phyloP scores from a whole-genome alignment of 2,888 invertebrate genomes.

The Sesamia inferens region DNA sequence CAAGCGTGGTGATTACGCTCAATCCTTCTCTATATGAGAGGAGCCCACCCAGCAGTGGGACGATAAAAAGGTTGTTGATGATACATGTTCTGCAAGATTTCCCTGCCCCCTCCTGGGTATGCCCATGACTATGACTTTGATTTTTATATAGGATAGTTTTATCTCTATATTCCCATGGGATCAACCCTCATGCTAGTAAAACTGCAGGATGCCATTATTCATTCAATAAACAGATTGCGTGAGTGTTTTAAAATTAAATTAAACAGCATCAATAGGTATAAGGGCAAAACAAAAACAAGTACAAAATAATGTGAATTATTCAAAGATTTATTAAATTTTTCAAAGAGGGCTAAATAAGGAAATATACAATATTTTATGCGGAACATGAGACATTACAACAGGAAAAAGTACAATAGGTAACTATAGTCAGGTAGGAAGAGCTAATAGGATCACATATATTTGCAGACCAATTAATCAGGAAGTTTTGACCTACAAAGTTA shows the following conservation, averaged over 20 bases:
- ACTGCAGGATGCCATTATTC: not conserved
- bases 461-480: slow-evolving; percentile 24
- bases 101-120: too few relatives aligned
- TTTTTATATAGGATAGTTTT: not conserved
- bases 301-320: not conserved
- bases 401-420: slow-evolving; percentile 33
- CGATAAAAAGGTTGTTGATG: too few relatives aligned
- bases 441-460: slow-evolving; percentile 43
- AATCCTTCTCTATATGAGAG: too few relatives aligned
- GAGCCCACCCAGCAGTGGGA: too few relatives aligned
- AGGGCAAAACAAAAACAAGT: too few relatives aligned
- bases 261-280: not conserved
- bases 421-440: slow-evolving; percentile 1
- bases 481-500: slow-evolving; percentile 27
- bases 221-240: not conserved
- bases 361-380: slow-evolving; percentile 18
- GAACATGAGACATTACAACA: slow-evolving; percentile 32
- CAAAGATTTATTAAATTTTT: not conserved
- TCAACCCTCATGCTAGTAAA: not conserved
- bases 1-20: too few relatives aligned
- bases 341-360: slow-evolving; percentile 19
- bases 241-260: not conserved
- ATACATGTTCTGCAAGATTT: too few relatives aligned
- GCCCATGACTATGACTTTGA: too few relatives aligned
- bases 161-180: not conserved